Conservation (phyloP, 2,113 vertebrate species). For the Anhinga anhinga region DNA sequence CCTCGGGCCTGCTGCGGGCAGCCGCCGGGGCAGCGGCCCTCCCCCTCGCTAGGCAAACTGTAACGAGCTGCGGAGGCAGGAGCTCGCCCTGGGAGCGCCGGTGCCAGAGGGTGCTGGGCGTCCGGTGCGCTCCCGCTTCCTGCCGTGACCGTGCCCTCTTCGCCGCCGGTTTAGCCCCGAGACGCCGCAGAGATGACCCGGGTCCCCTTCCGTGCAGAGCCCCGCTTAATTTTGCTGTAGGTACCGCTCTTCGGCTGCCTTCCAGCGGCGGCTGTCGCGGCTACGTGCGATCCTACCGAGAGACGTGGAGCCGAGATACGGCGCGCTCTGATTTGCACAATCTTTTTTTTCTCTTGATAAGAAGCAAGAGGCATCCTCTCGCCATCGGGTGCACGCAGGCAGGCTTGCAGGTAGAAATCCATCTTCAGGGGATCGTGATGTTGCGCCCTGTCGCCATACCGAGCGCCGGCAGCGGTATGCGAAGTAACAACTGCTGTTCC, state of each 20-base stretch:
- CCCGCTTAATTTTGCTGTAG: too few relatives aligned
- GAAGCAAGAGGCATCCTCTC: neutral
- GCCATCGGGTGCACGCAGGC: accelerated
- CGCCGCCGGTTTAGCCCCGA: neutral
- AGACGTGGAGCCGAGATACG: accelerated
- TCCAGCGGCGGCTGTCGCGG: neutral
- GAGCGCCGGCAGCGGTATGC: accelerated
- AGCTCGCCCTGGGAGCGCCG: neutral
- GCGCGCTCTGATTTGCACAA: neutral
- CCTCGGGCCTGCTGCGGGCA: neutral
- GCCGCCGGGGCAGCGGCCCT: neutral
- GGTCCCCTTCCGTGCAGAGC: neutral
- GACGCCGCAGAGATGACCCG: neutral
- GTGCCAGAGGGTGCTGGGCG: accelerated
- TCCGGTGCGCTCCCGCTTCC: accelerated
- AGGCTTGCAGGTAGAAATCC: neutral
- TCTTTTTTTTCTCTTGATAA: neutral
- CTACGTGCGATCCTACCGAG: accelerated
- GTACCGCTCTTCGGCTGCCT: neutral
- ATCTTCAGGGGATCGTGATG: neutral
- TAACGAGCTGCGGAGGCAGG: accelerated
- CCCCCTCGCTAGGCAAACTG: accelerated
- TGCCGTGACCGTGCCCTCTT: accelerated
- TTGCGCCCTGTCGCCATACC: accelerated
- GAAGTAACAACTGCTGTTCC: neutral